These are phyloP conservation scores for Ormyrus nitidulus DNA, from an alignment of 2,888 invertebrate species.

Conservation along the genomic window DNA sequence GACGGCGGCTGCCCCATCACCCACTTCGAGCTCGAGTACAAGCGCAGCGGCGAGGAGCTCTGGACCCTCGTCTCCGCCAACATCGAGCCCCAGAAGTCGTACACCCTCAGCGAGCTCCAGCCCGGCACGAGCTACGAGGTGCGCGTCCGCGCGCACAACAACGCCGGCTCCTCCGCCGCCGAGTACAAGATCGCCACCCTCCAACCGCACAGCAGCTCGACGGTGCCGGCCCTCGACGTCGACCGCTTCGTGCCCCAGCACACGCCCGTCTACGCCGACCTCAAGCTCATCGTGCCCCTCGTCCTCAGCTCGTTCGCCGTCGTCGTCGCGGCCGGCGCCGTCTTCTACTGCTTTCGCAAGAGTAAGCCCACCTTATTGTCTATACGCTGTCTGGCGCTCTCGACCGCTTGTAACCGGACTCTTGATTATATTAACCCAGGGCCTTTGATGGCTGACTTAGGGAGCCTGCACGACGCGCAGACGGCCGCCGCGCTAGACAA, in stretches of 20 bases:
- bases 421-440: slow-evolving; percentile 74
- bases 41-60: slow-evolving; percentile 78
- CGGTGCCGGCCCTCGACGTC: slow-evolving; percentile 70
- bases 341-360: slow-evolving; percentile 74
- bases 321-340: slow-evolving; percentile 72
- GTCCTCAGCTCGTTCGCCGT: slow-evolving; percentile 72
- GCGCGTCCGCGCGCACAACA: slow-evolving; percentile 84
- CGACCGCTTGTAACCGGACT: slow-evolving; percentile 7
- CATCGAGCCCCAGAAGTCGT: slow-evolving; percentile 86
- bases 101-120: slow-evolving; percentile 86
- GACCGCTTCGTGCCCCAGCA: slow-evolving; percentile 73
- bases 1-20: slow-evolving; percentile 92
- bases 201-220: slow-evolving; percentile 85
- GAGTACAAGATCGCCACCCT: slow-evolving; percentile 91
- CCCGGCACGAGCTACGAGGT: slow-evolving; percentile 80
- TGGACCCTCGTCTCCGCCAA: slow-evolving; percentile 90
- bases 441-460: slow-evolving; percentile 76
- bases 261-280: slow-evolving; percentile 71
- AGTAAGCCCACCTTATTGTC: slow-evolving; percentile 61
- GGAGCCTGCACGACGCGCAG: slow-evolving; percentile 73
- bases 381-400: too few relatives aligned
- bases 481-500: slow-evolving; percentile 74
- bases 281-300: slow-evolving; percentile 72
- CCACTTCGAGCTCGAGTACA: slow-evolving; percentile 89
- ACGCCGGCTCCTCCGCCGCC: slow-evolving; percentile 89